Conservation (phyloP, 2,797 vertebrate genomes). For the Myotis daubentonii region DNA sequence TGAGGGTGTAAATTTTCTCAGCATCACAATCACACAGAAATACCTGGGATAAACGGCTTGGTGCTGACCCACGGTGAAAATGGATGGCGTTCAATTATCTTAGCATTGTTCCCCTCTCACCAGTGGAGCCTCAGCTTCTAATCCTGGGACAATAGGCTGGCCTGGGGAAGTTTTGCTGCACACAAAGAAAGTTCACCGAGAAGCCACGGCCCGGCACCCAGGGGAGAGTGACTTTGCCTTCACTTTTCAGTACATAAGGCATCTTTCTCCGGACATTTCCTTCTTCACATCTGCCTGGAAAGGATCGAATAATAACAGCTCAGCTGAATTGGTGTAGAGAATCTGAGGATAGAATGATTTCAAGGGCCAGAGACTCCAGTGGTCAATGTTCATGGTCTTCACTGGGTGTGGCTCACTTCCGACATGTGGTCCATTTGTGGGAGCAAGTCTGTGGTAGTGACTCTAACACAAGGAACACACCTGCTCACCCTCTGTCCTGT, state of each 20-base stretch:
- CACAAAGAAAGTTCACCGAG: slow-evolving; percentile 17
- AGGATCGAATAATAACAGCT: not conserved
- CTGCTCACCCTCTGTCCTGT: not conserved
- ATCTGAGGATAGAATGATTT: not conserved
- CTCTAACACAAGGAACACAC: not conserved
- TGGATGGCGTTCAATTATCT: slow-evolving; percentile 46
- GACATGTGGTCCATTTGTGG: accelerated
- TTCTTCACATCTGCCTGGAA: not conserved
- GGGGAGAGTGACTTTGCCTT: not conserved
- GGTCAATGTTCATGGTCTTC: not conserved
- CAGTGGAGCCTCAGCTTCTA: not conserved
- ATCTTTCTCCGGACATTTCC: not conserved
- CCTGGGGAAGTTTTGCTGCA: not conserved
- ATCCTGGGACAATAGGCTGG: not conserved
- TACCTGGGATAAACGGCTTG: not conserved
- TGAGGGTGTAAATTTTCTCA: slow-evolving; percentile 22
- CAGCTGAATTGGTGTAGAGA: not conserved
- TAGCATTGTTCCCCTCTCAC: slow-evolving; percentile 45
- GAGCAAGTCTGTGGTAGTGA: not conserved
- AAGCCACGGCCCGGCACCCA: accelerated
- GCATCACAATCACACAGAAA: slow-evolving; percentile 24
- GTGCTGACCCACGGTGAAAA: slow-evolving; percentile 38
- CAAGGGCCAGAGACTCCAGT: not conserved
- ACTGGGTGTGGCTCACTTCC: not conserved
- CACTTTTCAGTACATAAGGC: accelerated